phyloP scores from a whole-genome alignment of 1,140 invertebrate genomes.

The Drosophila busckii region DNA sequence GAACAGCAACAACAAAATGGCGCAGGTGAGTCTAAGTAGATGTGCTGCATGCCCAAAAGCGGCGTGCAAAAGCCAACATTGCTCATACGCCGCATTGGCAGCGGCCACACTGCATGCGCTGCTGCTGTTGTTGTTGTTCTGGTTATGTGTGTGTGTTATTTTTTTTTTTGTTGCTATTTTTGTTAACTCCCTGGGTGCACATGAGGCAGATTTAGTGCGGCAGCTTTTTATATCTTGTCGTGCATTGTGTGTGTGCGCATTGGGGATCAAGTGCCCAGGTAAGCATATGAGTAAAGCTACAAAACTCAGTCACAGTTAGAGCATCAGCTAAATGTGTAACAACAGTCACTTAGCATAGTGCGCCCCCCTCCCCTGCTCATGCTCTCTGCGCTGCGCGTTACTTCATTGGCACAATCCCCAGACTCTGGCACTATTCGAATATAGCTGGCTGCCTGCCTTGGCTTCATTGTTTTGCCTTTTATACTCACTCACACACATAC shows the following conservation, averaged over 20 bases:
- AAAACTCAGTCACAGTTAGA: constrained; percentile 2
- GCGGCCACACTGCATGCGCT: constrained; percentile 2
- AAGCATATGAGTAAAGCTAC: too few relatives aligned
- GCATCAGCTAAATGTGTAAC: constrained; percentile 60
- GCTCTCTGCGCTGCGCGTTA: constrained; percentile 57
- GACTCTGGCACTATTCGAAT: constrained; percentile 35
- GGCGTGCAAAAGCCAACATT: constrained; percentile 15
- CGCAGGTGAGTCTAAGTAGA: too few relatives aligned
- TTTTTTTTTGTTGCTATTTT: too few relatives aligned
- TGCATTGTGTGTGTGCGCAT: constrained; percentile 31
- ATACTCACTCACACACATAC: too few relatives aligned
- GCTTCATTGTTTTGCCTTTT: constrained; percentile 67
- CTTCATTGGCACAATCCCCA: constrained; percentile 73
- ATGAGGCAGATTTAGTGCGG: constrained; percentile 66
- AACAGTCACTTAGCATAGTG: constrained; percentile 62
- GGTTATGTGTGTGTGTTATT: too few relatives aligned
- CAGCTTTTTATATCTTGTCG: constrained; percentile 68
- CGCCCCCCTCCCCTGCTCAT: constrained; percentile 1
- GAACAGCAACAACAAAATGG: background rate
- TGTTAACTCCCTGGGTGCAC: constrained; percentile 62
- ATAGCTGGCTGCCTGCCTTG: constrained; percentile 23
- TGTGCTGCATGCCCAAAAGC: too few relatives aligned
- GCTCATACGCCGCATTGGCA: constrained; percentile 61
- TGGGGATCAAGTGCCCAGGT: constrained; percentile 50
- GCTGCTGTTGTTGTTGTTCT: constrained; percentile 18